Evolutionary conservation across 2,113 vertebrate genomes (phyloP).

Genomic region (Oncorhynchus kisutch): DNA sequence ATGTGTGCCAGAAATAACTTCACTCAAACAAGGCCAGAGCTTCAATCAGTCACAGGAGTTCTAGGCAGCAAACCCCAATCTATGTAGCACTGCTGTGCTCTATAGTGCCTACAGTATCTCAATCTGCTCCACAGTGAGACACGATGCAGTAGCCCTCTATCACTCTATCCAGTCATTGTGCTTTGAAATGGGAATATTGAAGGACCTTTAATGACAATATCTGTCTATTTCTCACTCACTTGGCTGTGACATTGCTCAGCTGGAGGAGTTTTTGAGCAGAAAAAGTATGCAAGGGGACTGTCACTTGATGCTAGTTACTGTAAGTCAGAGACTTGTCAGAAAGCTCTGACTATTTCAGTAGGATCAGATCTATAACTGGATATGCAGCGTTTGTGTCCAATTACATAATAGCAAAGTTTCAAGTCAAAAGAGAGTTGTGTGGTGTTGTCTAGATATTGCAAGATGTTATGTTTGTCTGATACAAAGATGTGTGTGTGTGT

Average conservation of each 20-base stretch:
- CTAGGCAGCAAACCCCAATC: slow-evolving; percentile 36
- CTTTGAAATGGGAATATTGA: not conserved
- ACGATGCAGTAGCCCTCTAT: slow-evolving; percentile 2
- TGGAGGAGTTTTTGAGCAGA: too few species aligned
- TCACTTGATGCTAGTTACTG: not conserved
- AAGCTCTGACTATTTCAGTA: not conserved
- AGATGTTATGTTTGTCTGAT: not conserved
- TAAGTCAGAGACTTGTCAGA: not conserved
- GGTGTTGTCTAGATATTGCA: not conserved
- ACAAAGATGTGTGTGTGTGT: not conserved
- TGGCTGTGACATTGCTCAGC: not conserved
- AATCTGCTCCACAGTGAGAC: slow-evolving; percentile 47
- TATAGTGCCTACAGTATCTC: slow-evolving; percentile 14
- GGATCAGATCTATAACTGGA: not conserved
- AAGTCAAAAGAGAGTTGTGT: not conserved
- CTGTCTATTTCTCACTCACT: not conserved
- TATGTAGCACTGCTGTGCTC: slow-evolving; percentile 26
- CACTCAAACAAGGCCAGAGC: slow-evolving; percentile 64
- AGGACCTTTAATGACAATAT: not conserved
- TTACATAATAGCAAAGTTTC: not conserved
- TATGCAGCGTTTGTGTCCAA: not conserved
- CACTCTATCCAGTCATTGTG: not conserved
- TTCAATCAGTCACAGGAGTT: slow-evolving; percentile 61
- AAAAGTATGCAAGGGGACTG: not conserved
- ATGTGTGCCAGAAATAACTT: slow-evolving; percentile 70